These are phyloP conservation scores for Scaeva pyrastri DNA, from an alignment of 2,888 invertebrate species.

Conservation along the genomic window DNA sequence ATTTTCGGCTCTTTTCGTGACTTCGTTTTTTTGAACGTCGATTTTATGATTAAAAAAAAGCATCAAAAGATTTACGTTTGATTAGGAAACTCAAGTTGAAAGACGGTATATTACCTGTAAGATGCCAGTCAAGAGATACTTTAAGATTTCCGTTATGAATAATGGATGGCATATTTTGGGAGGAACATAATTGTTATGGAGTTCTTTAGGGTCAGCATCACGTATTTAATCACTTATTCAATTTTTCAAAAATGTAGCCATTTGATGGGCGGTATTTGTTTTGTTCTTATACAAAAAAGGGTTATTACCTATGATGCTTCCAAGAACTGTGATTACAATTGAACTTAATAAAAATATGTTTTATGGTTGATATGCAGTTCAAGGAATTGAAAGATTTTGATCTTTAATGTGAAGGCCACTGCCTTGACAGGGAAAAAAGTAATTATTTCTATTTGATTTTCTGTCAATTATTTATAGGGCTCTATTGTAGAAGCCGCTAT, in stretches of 20 bases:
- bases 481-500: background rate
- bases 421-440: background rate
- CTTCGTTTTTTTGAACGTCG: slow-evolving; percentile 46
- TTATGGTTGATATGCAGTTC: background rate
- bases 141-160: slow-evolving; percentile 64
- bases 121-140: slow-evolving; percentile 47
- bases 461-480: slow-evolving; percentile 6
- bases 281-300: background rate
- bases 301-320: background rate
- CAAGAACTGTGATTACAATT: background rate
- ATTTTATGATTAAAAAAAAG: slow-evolving; percentile 59
- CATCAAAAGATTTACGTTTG: slow-evolving; percentile 43
- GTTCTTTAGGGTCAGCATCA: slow-evolving; percentile 27
- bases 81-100: slow-evolving; percentile 61
- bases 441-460: background rate
- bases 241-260: slow-evolving; percentile 6
- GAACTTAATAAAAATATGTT: background rate
- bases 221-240: slow-evolving; percentile 30
- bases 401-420: background rate
- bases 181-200: slow-evolving; percentile 47
- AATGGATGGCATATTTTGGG: slow-evolving; percentile 47
- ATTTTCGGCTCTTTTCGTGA: slow-evolving; percentile 36
- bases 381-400: slow-evolving; percentile 1
- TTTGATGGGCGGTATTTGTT: slow-evolving; percentile 14
- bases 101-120: slow-evolving; percentile 7